Conservation (phyloP, 2,888 invertebrate genomes). For the Cantharis flavilabris region DNA sequence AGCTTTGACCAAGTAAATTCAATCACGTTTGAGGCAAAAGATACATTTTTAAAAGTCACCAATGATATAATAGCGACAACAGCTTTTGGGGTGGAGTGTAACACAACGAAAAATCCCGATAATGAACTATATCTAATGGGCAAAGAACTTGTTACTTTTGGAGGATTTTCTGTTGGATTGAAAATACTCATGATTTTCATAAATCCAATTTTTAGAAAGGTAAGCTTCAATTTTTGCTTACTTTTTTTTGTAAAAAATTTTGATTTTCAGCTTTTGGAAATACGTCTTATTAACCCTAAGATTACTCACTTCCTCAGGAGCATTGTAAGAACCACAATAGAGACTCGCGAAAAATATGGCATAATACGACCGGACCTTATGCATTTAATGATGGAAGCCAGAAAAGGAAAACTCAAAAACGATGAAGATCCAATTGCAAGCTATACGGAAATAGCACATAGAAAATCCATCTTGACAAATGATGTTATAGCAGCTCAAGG, state of each 20-base stretch:
- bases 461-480: background rate
- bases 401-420: background rate
- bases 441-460: background rate
- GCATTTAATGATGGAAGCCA: background rate
- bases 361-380: background rate
- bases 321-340: background rate
- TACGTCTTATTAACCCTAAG: background rate
- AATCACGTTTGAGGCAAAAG: constrained; percentile 2
- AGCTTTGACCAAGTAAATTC: constrained; percentile 13
- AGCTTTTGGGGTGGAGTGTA: constrained; percentile 56
- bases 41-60: constrained; percentile 43
- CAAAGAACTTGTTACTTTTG: background rate
- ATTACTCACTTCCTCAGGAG: background rate
- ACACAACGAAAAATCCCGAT: constrained; percentile 55
- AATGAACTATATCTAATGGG: constrained; percentile 42
- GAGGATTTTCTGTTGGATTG: background rate
- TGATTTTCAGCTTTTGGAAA: background rate
- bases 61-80: constrained; percentile 57
- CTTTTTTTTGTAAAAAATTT: too few species aligned
- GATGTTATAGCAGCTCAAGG: background rate
- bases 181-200: background rate
- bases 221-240: too few species aligned
- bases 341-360: background rate
- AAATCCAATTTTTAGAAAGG: background rate
- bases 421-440: background rate